phyloP scores from a whole-genome alignment of 2,888 invertebrate species.

The Drosophila diplacantha region DNA sequence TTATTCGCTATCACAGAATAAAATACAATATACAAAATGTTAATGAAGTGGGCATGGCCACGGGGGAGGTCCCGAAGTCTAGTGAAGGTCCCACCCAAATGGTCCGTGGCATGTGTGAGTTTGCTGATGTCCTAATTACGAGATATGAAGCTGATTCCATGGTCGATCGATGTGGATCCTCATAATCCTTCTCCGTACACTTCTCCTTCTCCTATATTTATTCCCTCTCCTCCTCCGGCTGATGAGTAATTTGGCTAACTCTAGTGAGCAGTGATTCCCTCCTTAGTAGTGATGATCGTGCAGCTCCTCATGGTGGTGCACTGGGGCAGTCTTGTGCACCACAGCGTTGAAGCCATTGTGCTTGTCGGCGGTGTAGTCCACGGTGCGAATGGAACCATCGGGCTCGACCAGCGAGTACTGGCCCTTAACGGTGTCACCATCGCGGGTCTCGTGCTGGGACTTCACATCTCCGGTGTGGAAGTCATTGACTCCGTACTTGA shows the following conservation, averaged over 20 bases:
- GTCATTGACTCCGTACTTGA: slow-evolving; percentile 80
- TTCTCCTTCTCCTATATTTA: slow-evolving; percentile 1
- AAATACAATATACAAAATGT: slow-evolving; percentile 62
- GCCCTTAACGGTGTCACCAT: slow-evolving; percentile 82
- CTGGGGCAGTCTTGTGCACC: slow-evolving; percentile 78
- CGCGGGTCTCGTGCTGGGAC: slow-evolving; percentile 82
- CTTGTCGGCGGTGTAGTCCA: slow-evolving; percentile 78
- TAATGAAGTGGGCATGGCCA: slow-evolving; percentile 50
- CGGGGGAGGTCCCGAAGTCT: slow-evolving; percentile 12
- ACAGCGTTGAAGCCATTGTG: slow-evolving; percentile 78
- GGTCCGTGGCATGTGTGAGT: slow-evolving; percentile 31
- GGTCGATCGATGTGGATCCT: slow-evolving; percentile 51
- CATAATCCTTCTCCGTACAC: slow-evolving; percentile 8
- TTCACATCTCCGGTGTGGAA: slow-evolving; percentile 81
- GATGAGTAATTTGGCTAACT: slow-evolving; percentile 65
- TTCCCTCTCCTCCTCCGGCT: slow-evolving; percentile 16
- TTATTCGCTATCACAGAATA: slow-evolving; percentile 70
- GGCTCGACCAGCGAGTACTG: slow-evolving; percentile 85
- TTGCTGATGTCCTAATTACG: slow-evolving; percentile 67
- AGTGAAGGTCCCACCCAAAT: slow-evolving; percentile 11
- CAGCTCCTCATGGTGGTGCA: slow-evolving; percentile 74
- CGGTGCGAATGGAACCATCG: slow-evolving; percentile 85
- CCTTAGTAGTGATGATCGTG: slow-evolving; percentile 66
- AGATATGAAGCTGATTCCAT: slow-evolving; percentile 71
- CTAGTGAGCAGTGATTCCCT: slow-evolving; percentile 49